Conservation (phyloP, 2,888 invertebrate genomes). For the Tipula helvola region DNA sequence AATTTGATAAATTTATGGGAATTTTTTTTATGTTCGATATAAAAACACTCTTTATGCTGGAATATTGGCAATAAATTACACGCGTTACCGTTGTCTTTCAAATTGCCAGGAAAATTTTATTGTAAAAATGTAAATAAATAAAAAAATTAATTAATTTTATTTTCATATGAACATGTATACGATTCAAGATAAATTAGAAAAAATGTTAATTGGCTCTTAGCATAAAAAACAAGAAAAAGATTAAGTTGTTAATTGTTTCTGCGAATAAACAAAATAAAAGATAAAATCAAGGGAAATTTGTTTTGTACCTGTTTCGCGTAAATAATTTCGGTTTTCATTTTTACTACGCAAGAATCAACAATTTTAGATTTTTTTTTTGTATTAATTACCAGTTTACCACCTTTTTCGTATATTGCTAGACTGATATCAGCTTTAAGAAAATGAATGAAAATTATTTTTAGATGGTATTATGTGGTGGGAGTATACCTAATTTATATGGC, state of each 20-base stretch:
- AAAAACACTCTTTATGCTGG: background rate
- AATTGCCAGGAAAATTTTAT: background rate
- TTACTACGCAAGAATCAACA: too few species aligned
- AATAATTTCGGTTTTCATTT: background rate
- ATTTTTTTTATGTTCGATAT: background rate
- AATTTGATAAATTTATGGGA: background rate
- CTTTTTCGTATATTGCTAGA: too few species aligned
- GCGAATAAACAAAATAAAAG: background rate
- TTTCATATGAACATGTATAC: background rate
- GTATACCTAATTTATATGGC: too few species aligned
- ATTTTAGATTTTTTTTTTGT: too few species aligned
- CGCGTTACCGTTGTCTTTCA: background rate
- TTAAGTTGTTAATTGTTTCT: background rate
- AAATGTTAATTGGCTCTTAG: background rate
- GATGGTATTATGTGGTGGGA: too few species aligned
- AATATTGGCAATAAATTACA: background rate
- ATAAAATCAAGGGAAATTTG: background rate
- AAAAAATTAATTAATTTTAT: background rate
- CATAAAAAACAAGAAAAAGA: background rate
- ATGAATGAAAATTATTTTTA: too few species aligned
- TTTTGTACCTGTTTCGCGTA: background rate
- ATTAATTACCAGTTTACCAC: too few species aligned
- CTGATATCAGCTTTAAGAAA: too few species aligned
- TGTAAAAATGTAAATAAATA: background rate
- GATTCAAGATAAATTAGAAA: background rate